These are phyloP conservation scores for Drosophila mayaguana DNA, from an alignment of 2,888 invertebrate species.

Conservation along the genomic window DNA sequence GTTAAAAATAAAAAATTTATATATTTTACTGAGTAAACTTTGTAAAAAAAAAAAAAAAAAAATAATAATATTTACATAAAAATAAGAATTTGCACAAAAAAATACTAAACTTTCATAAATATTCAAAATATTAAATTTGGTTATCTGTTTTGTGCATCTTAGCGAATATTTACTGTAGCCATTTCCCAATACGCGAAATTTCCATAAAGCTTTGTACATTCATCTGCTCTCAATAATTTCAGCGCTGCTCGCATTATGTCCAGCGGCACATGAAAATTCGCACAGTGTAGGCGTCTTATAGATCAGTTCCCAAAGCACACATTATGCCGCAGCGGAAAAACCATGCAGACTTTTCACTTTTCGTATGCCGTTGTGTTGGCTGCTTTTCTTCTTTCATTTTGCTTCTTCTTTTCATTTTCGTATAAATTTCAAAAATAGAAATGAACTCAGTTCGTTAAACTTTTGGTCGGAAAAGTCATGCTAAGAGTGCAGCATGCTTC, in stretches of 20 bases:
- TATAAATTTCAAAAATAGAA: conserved; percentile 85
- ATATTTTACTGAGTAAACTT: too few species aligned
- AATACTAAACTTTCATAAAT: too few species aligned
- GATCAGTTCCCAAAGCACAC: conserved; percentile 54
- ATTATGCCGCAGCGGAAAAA: conserved; percentile 57
- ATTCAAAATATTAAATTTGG: too few species aligned
- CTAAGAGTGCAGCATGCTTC: conserved; percentile 60
- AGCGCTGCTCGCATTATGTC: conserved; percentile 51
- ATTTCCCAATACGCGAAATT: conserved; percentile 13
- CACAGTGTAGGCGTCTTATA: conserved; percentile 76
- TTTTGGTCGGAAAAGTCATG: conserved; percentile 75
- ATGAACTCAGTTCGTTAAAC: conserved; percentile 86
- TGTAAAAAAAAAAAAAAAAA: too few species aligned
- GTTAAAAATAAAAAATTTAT: too few species aligned
- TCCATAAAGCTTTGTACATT: conserved; percentile 12
- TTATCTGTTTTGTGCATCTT: too few species aligned
- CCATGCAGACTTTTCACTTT: conserved; percentile 80
- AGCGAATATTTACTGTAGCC: conserved; percentile 33
- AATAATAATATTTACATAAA: too few species aligned
- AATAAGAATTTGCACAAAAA: too few species aligned
- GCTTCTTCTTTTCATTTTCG: conserved; percentile 42
- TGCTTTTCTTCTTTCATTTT: conserved; percentile 31
- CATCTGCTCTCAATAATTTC: conserved; percentile 65
- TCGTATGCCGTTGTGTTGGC: conserved; percentile 42
- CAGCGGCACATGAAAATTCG: conserved; percentile 67